phyloP scores from a whole-genome alignment of 2,797 vertebrate species.

The Helostoma temminkii region DNA sequence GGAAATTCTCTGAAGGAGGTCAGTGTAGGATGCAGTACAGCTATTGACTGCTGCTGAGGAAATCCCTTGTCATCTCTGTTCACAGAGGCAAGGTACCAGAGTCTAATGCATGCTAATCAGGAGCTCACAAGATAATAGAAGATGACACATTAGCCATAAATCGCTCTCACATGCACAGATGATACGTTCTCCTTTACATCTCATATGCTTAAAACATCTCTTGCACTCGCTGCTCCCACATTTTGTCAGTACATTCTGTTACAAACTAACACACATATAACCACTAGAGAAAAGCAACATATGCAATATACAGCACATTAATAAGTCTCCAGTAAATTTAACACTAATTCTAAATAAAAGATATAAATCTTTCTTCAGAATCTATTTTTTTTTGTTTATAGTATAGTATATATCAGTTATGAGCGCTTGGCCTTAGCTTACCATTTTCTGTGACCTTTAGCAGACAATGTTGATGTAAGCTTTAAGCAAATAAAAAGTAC shows the following conservation, averaged over 20 bases:
- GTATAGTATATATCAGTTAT: too few species aligned
- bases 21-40: constrained; percentile 58
- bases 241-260: constrained; percentile 5
- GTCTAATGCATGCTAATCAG: constrained; percentile 74
- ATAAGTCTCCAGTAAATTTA: too few species aligned
- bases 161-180: constrained; percentile 34
- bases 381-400: too few species aligned
- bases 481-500: too few species aligned
- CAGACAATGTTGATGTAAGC: too few species aligned
- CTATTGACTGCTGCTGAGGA: constrained; percentile 77
- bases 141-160: constrained; percentile 40
- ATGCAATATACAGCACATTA: neutral
- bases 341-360: too few species aligned
- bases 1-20: constrained; percentile 55
- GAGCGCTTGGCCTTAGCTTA: too few species aligned
- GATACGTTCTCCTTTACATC: constrained; percentile 29
- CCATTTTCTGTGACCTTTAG: too few species aligned
- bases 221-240: constrained; percentile 15
- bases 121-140: constrained; percentile 64
- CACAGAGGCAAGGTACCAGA: constrained; percentile 62
- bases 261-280: constrained; percentile 10
- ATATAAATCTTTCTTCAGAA: too few species aligned
- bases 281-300: neutral
- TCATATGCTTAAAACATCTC: constrained; percentile 27
- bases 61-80: constrained; percentile 76